Conservation (phyloP, 2,113 vertebrate genomes). For the Engraulis encrasicolus region DNA sequence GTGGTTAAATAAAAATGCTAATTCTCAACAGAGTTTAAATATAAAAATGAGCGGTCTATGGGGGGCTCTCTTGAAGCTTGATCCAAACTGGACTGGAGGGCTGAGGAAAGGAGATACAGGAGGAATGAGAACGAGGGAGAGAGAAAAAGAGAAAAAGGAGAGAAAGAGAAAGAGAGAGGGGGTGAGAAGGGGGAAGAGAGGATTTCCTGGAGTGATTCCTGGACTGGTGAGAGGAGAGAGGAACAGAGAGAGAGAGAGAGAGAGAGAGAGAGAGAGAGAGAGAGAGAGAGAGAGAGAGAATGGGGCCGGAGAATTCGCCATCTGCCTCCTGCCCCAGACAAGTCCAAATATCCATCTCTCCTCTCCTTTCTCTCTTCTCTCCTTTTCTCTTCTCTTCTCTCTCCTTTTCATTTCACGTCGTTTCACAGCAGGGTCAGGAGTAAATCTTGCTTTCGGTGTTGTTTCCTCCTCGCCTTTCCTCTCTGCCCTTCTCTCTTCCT, state of each 20-base stretch:
- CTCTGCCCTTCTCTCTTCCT: slow-evolving; percentile 28
- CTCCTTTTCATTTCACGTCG: too few relatives aligned
- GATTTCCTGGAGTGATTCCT: slow-evolving; percentile 36
- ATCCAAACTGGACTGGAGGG: background rate
- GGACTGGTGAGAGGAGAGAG: slow-evolving; percentile 45
- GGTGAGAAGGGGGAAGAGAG: slow-evolving; percentile 25
- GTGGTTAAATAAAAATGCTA: slow-evolving; percentile 46
- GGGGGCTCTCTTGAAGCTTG: slow-evolving; percentile 32
- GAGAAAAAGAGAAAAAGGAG: background rate
- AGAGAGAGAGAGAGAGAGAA: slow-evolving; percentile 33
- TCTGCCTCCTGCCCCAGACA: slow-evolving; percentile 24
- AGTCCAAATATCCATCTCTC: slow-evolving; percentile 32
- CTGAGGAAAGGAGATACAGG: background rate
- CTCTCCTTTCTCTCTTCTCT: slow-evolving; percentile 30
- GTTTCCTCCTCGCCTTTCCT: slow-evolving; percentile 16
- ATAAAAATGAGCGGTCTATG: background rate
- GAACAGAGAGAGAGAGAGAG: slow-evolving; percentile 39
- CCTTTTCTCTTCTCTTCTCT: slow-evolving; percentile 16
- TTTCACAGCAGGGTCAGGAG: slow-evolving; percentile 8
- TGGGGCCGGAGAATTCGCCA: background rate
- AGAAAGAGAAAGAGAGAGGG: background rate
- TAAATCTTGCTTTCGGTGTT: slow-evolving; percentile 41
- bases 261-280: slow-evolving; percentile 45
- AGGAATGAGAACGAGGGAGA: slow-evolving; percentile 35
- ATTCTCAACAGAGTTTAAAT: slow-evolving; percentile 11